A percentile compares a stretch with the other conserved stretches of the same genome.
Conservation (phyloP, 2,888 invertebrate species). For the Teleogryllus oceanicus region DNA sequence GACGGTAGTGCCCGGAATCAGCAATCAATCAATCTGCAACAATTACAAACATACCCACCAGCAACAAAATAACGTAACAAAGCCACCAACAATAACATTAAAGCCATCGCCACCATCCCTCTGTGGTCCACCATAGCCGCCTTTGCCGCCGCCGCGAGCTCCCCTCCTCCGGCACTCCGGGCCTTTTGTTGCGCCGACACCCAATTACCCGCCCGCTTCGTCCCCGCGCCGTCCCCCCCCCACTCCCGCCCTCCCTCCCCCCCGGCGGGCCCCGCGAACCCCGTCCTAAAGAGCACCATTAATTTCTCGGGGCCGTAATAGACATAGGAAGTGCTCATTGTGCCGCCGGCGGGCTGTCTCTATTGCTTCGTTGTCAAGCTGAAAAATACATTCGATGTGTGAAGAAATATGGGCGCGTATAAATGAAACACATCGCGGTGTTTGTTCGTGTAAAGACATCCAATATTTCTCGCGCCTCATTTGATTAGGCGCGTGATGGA, state of each 20-base stretch:
- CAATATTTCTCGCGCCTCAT: slow-evolving; percentile 2
- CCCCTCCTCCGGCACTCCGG: not conserved
- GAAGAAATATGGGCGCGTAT: slow-evolving; percentile 1
- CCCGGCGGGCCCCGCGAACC: not conserved
- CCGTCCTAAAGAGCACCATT: not conserved
- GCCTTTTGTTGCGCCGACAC: slow-evolving; percentile 18
- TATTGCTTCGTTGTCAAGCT: slow-evolving; percentile 18
- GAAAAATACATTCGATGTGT: slow-evolving; percentile 18
- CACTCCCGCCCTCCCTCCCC: not conserved
- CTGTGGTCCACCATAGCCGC: too few relatives aligned
- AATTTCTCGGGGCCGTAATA: slow-evolving; percentile 1
- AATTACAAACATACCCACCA: too few relatives aligned
- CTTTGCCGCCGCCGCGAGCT: not conserved
- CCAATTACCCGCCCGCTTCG: not conserved
- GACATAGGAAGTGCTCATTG: slow-evolving; percentile 8
- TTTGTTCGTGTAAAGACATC: slow-evolving; percentile 1
- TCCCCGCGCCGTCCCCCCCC: not conserved
- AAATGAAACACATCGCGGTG: slow-evolving; percentile 2
- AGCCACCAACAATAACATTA: too few relatives aligned
- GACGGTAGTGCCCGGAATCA: too few relatives aligned
- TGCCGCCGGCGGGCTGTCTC: not conserved
- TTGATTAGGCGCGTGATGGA: slow-evolving; percentile 1
- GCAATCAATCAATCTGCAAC: too few relatives aligned
- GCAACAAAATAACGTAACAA: too few relatives aligned
- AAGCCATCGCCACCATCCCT: too few relatives aligned